phyloP scores from a whole-genome alignment of 1,140 invertebrate species.

The Neodiprion lecontei region DNA sequence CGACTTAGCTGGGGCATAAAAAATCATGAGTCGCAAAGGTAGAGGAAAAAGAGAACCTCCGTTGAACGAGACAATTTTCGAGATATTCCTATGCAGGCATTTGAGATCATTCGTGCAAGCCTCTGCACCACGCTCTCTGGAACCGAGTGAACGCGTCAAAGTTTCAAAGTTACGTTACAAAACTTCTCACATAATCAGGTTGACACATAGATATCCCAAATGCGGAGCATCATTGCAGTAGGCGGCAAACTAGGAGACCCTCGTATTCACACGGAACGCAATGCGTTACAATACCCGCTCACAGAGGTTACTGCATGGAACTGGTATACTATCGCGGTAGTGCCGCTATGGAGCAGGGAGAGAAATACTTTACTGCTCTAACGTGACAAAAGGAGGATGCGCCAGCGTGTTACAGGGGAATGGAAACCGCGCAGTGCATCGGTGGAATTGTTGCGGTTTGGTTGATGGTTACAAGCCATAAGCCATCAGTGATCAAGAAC shows the following conservation, averaged over 20 bases:
- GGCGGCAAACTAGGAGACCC: background rate
- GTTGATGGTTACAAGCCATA: background rate
- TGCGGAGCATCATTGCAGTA: background rate
- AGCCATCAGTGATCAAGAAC: background rate
- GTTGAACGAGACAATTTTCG: no score
- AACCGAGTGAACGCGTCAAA: background rate
- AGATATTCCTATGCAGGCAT: background rate
- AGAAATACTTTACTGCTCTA: conserved; percentile 1
- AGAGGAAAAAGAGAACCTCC: no score
- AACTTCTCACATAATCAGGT: background rate
- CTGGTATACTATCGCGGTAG: background rate
- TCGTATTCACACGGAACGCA: background rate
- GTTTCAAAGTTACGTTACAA: background rate
- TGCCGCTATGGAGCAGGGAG: background rate
- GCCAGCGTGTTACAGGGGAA: background rate
- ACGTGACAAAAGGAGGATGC: background rate
- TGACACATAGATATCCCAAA: background rate
- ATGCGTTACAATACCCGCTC: background rate
- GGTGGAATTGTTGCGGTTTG: background rate
- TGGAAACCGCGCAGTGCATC: background rate
- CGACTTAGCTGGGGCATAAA: no score
- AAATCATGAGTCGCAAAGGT: no score
- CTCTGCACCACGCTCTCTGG: background rate
- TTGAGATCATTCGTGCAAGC: background rate
- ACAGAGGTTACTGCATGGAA: background rate